phyloP scores from a whole-genome alignment of 2,113 vertebrate genomes.

The Butastur rufipennis region DNA sequence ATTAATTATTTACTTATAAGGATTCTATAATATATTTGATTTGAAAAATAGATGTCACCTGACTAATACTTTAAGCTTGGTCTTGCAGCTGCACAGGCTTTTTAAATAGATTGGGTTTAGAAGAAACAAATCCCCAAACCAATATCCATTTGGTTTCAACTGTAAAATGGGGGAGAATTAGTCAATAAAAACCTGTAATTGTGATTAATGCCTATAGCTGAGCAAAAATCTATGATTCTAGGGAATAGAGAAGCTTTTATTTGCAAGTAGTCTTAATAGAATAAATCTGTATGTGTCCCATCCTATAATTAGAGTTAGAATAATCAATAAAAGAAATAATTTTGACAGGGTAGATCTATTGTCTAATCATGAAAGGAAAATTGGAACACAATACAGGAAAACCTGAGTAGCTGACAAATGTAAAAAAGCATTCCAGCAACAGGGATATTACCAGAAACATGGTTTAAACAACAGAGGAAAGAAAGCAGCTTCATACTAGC shows the following conservation, averaged over 20 bases:
- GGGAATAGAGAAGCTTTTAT: neutral
- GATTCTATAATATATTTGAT: neutral
- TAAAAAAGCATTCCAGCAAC: neutral
- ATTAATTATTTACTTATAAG: neutral
- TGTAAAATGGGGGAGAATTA: neutral
- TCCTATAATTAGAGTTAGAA: constrained; percentile 4
- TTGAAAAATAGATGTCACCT: neutral
- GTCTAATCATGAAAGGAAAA: neutral
- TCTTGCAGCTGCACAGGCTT: neutral
- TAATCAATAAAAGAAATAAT: neutral
- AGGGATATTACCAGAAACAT: neutral
- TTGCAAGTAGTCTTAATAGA: neutral
- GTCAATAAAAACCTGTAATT: neutral
- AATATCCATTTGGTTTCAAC: neutral
- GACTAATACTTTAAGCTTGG: neutral
- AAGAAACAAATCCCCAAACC: neutral
- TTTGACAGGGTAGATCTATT: neutral
- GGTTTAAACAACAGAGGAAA: neutral
- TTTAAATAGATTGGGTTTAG: neutral
- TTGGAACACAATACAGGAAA: neutral
- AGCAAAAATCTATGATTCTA: neutral
- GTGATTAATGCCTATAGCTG: neutral
- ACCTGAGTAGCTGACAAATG: neutral
- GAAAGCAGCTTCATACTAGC: neutral
- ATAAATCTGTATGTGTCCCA: neutral